phyloP scores from a whole-genome alignment of 2,888 invertebrate species.

The Cremastobaeus sp. region DNA sequence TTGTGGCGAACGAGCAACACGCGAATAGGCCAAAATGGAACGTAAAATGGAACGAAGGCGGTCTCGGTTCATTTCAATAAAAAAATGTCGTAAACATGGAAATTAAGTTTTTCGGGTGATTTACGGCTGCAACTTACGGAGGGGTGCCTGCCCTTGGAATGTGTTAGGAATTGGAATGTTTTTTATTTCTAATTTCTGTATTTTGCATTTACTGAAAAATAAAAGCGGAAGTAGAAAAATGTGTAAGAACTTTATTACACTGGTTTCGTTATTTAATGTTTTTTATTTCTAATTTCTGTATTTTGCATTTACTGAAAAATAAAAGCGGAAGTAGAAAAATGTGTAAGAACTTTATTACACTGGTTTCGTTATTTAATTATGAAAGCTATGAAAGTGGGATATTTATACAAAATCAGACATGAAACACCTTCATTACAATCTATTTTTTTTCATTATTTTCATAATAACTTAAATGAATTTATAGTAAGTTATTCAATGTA shows the following conservation, averaged over 20 bases:
- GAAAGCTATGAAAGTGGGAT: too few relatives aligned
- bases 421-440: too few relatives aligned
- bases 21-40: constrained; percentile 12
- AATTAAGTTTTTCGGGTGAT: constrained; percentile 45
- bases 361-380: too few relatives aligned
- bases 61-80: constrained; percentile 51
- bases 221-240: too few relatives aligned
- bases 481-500: too few relatives aligned
- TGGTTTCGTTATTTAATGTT: too few relatives aligned
- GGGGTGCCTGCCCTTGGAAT: constrained; percentile 1
- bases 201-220: neutral
- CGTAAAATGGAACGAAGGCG: constrained; percentile 42
- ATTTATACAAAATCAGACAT: too few relatives aligned
- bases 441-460: too few relatives aligned
- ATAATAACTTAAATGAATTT: too few relatives aligned
- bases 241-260: too few relatives aligned
- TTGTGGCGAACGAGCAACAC: constrained; percentile 16
- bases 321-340: too few relatives aligned
- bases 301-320: neutral
- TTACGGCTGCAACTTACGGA: constrained; percentile 15
- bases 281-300: neutral
- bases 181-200: neutral
- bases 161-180: constrained; percentile 29
- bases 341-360: too few relatives aligned
- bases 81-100: constrained; percentile 55